These are phyloP conservation scores for Eulemur rubriventer DNA, from an alignment of 2,797 vertebrate genomes.

Conservation along the genomic window DNA sequence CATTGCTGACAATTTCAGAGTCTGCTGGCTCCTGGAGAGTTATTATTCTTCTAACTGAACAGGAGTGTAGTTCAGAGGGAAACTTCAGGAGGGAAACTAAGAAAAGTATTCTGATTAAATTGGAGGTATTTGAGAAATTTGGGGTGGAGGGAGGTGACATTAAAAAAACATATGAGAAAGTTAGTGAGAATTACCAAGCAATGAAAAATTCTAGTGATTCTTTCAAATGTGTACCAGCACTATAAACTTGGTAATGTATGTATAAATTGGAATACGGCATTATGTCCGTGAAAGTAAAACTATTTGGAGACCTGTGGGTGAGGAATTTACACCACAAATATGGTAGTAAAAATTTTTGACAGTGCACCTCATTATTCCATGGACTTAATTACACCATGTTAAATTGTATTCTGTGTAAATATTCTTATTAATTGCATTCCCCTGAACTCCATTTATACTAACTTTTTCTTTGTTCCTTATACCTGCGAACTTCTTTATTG, in stretches of 20 bases:
- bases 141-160: not conserved
- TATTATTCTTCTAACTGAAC: not conserved
- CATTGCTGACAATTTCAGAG: not conserved
- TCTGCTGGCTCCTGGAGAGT: not conserved
- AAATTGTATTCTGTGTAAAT: not conserved
- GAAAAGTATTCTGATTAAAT: conserved; percentile 13
- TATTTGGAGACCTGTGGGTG: not conserved
- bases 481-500: not conserved
- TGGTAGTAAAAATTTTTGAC: not conserved
- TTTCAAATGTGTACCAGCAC: not conserved
- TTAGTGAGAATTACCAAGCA: not conserved
- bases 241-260: not conserved
- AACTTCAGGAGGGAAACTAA: not conserved
- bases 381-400: not conserved
- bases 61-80: not conserved
- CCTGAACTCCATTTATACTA: not conserved
- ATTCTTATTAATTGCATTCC: not conserved
- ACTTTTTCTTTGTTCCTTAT: not conserved
- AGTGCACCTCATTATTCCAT: not conserved
- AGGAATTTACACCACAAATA: not conserved
- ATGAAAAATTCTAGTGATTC: not conserved
- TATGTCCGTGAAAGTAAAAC: not conserved
- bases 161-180: not conserved
- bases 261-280: not conserved
- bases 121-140: conserved; percentile 1